These are phyloP conservation scores for Mactromeris polynyma DNA, from an alignment of 2,888 invertebrate species.

Conservation along the genomic window DNA sequence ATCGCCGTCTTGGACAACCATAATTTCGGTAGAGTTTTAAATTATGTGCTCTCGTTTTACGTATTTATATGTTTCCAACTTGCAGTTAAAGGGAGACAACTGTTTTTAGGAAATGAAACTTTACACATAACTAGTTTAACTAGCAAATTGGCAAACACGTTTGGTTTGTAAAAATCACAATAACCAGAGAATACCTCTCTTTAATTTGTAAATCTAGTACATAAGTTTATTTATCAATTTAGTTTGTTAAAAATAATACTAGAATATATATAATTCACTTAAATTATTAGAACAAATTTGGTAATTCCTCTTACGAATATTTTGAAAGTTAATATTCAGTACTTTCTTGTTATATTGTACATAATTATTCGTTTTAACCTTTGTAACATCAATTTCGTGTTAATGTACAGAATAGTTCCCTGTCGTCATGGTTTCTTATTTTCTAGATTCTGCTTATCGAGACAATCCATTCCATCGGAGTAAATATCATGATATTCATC, in stretches of 20 bases:
- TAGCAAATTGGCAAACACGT: no score
- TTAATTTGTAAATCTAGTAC: neutral
- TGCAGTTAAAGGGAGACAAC: neutral
- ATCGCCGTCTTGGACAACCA: slow-evolving; percentile 52
- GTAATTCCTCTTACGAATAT: neutral
- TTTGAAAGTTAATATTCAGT: no score
- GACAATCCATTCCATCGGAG: slow-evolving; percentile 76
- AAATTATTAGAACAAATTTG: neutral
- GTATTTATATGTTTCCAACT: neutral
- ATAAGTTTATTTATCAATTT: neutral
- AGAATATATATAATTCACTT: neutral
- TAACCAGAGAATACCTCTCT: no score
- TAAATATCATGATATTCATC: slow-evolving; percentile 75
- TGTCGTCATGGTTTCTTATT: neutral
- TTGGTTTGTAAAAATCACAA: no score
- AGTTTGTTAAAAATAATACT: no score
- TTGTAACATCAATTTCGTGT: no score
- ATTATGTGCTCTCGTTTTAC: neutral
- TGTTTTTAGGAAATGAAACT: no score
- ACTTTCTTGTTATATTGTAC: neutral
- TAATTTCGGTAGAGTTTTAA: slow-evolving; percentile 69
- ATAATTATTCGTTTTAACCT: no score
- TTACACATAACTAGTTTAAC: no score
- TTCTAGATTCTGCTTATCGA: slow-evolving; percentile 75
- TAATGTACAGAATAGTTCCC: neutral